Evolutionary conservation across 2,113 vertebrate genomes (phyloP).

Genomic region (Oplegnathus fasciatus): DNA sequence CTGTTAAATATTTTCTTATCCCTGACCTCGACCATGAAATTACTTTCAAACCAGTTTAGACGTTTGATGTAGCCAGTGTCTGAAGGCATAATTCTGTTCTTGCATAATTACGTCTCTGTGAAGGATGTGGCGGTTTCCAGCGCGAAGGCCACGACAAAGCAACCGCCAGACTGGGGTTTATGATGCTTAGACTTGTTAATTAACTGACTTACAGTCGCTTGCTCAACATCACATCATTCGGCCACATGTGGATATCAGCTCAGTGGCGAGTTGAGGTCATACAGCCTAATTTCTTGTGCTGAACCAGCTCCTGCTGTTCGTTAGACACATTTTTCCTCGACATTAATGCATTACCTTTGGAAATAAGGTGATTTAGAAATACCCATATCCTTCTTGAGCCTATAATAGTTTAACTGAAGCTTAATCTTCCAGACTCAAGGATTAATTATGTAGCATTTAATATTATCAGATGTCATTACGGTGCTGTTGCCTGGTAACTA

Average conservation of each 20-base stretch:
- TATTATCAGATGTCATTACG: neutral
- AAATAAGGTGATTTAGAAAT: neutral
- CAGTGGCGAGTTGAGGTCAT: slow-evolving; percentile 10
- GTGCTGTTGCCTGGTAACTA: neutral
- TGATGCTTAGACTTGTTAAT: slow-evolving; percentile 67
- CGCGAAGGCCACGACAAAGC: slow-evolving; percentile 50
- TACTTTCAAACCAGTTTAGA: slow-evolving; percentile 4
- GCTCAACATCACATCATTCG: slow-evolving; percentile 42
- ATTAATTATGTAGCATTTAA: neutral
- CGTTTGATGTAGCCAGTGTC: slow-evolving; percentile 15
- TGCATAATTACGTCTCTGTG: slow-evolving; percentile 39
- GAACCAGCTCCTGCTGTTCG: neutral
- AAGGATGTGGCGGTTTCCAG: slow-evolving; percentile 57
- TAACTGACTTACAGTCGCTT: slow-evolving; percentile 41
- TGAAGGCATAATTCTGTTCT: slow-evolving; percentile 27
- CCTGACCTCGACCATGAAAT: neutral
- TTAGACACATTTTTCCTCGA: neutral
- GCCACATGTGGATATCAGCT: slow-evolving; percentile 55
- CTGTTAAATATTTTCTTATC: neutral
- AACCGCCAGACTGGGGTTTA: slow-evolving; percentile 69
- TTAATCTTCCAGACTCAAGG: neutral
- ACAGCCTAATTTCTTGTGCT: neutral
- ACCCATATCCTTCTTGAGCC: neutral
- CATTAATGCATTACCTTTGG: neutral
- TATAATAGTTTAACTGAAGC: neutral